Base-by-base conservation (phyloP, 2,797 vertebrate species). In the Danio aesculapii region DNA sequence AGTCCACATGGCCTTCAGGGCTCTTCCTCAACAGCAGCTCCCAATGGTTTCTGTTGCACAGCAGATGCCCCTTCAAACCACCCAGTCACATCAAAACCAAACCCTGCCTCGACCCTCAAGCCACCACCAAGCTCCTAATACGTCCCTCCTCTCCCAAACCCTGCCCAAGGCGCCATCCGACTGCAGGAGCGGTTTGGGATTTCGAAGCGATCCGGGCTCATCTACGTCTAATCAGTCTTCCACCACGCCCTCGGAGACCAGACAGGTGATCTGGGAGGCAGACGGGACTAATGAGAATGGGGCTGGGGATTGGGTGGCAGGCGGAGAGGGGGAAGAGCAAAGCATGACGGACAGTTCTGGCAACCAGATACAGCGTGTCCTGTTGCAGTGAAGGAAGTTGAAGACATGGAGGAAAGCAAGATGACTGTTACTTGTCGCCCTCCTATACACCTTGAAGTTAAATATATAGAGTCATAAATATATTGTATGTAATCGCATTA, bases 1-100 rank as follows among this genome's bases (percentile, higher is more conserved):
- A 77, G 90, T 94, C 10, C 93, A 94, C 80, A 94, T 95, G 94
- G 92, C 92, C 87, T 93, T 94, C 84, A 92, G 93, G 88, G 88
- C 92, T 0, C 87, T 92, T 71, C 88, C 88, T 70, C 92, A 92
- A 85, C 86, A 94, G 80, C 92, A 93, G 87, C 91, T 93, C 61
- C 92, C 93, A 30, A 78, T 94, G 50, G 83, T 93, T 7, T 84
- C 92, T 0, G 79, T 88, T n/a, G 82, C 92, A 6, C 92, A 92
- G 82, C 92, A 92, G 70, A 86, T 92, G 59, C 84, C 87, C 84
- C 79, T 79, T 11, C 79, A 84, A 46, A 85, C 81, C 89, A 87
- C 78, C 55, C 88, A 16, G 67, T 75, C 58, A 84, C 67, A 90
- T 86, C 5, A 89, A 76, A 78, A 75, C 81, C 92, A 90, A 75